phyloP scores from a whole-genome alignment of 2,797 vertebrate species.

The Enteromius thamalakanensis region DNA sequence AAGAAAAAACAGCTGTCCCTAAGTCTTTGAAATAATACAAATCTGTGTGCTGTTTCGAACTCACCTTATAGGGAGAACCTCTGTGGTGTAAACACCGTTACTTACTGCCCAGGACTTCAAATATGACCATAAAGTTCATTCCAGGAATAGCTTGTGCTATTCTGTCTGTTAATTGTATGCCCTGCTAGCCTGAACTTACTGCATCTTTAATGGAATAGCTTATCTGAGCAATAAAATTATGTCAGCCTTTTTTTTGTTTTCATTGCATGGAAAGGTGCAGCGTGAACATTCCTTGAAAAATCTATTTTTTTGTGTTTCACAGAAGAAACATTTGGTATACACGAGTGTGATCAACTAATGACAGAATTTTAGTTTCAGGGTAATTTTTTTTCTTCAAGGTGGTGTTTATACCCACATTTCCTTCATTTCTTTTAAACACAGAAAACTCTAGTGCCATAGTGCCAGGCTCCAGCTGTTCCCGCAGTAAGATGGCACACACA shows the following conservation, averaged over 20 bases:
- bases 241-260: not conserved
- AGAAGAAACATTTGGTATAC: not conserved
- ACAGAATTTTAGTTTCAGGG: not conserved
- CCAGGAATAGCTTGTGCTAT: constrained; percentile 68
- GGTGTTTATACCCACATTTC: not conserved
- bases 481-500: constrained; percentile 41
- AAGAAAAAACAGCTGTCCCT: constrained; percentile 47
- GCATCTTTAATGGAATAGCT: not conserved
- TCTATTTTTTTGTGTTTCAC: not conserved
- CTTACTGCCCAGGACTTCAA: constrained; percentile 57
- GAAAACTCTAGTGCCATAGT: constrained; percentile 16
- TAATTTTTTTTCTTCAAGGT: not conserved
- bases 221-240: not conserved
- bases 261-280: not conserved
- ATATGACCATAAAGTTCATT: constrained; percentile 65
- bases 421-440: constrained; percentile 2
- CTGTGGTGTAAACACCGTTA: constrained; percentile 47
- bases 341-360: not conserved
- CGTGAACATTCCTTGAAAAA: not conserved
- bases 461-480: constrained; percentile 53
- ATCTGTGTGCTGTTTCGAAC: constrained; percentile 43
- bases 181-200: constrained; percentile 6
- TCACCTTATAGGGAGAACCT: constrained; percentile 76
- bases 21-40: constrained; percentile 55
- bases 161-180: constrained; percentile 38